phyloP scores from a whole-genome alignment of 2,888 invertebrate genomes.

The Rhimphoctona megacephalus region DNA sequence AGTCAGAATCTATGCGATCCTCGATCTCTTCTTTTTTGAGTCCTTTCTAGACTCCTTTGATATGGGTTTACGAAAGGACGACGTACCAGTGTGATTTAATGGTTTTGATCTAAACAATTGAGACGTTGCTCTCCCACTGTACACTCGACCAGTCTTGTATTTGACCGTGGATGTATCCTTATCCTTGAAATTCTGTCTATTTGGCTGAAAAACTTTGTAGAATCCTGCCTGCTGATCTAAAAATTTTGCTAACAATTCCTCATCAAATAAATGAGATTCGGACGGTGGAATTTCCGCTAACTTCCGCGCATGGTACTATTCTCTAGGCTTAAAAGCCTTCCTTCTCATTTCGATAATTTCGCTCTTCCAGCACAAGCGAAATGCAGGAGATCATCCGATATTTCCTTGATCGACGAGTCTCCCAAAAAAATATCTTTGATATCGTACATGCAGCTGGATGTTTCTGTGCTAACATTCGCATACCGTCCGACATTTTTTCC shows the following conservation, averaged over 20 bases:
- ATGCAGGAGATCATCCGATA: too few species aligned
- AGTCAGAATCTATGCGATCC: too few species aligned
- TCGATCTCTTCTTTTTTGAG: too few species aligned
- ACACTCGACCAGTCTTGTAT: background rate
- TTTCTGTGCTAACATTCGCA: too few species aligned
- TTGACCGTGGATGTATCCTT: background rate
- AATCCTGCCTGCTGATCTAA: background rate
- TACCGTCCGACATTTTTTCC: too few species aligned
- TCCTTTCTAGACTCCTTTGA: background rate
- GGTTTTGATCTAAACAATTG: background rate
- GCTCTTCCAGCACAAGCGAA: too few species aligned
- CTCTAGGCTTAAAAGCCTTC: too few species aligned
- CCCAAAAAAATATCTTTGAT: too few species aligned
- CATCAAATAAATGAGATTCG: background rate
- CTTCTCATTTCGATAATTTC: too few species aligned
- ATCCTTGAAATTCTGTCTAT: background rate
- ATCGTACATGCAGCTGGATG: too few species aligned
- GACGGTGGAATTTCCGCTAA: background rate
- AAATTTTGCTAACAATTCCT: background rate
- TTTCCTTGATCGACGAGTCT: too few species aligned
- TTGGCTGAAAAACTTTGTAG: background rate
- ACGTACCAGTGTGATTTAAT: background rate
- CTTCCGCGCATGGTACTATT: too few species aligned
- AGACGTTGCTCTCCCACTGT: background rate
- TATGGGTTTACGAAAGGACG: background rate